Evolutionary conservation across 2,888 invertebrate species (phyloP), one percentile per base, ranked within the genome.

Genomic region (Lysandra bellargus): DNA sequence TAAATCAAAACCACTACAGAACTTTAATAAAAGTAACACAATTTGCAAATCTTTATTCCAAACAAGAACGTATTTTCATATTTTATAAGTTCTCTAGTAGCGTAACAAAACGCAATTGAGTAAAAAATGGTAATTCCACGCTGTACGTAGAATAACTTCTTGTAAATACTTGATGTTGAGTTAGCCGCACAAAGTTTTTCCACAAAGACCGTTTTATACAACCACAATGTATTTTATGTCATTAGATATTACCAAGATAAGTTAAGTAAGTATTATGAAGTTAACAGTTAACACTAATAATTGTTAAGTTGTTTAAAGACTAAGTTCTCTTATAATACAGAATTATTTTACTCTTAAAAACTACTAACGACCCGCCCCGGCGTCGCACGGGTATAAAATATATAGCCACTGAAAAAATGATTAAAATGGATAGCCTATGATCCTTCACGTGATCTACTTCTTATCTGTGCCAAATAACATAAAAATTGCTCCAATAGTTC

Each of bases 91-190:
- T 49, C 74, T 74, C 23, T 76, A 76, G 75, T 53, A 49, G 49
- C 75, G 30, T 75, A 75, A 75, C 30, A 75, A 75, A 75, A 74
- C 14, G 33, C 76, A 76, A 76, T 76, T 57, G 76, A 76, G 76
- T 76, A 76, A 76, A 76, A 44, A 75, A 75, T 75, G 75, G 75
- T 75, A 75, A 75, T 69, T 75, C 30, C 23, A 30, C 75, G 53
- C 37, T 49, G 49, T 75, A 49, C 75, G 44, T 75, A 37, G 69
- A 69, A 69, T 69, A 76, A 76, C 17, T 76, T 76, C 4, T 76
- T 57, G 53, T 76, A 76, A 76, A 76, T 76, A 76, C 76, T 76
- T 57, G 23, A 76, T 33, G 53, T 74, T 44, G 23, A 74, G 74
- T 53, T 76, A 76, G 76, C 57, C 76, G 53, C 49, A 57, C 30